Conservation (phyloP, 2,888 invertebrate genomes). For the Drosophila fulvimacula region DNA sequence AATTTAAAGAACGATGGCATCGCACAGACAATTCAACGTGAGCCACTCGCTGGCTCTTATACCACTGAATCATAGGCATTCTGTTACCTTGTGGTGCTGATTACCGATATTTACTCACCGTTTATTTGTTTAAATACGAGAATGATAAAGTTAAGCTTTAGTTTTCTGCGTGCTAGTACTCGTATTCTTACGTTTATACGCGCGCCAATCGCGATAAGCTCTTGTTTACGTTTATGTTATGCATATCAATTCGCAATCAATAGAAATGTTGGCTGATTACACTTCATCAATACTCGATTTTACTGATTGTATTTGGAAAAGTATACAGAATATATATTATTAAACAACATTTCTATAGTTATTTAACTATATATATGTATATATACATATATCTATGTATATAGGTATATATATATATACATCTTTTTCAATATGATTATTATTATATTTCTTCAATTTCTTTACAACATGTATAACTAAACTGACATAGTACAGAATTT, state of each 20-base stretch:
- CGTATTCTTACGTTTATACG: conserved; percentile 46
- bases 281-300: not conserved
- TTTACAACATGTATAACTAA: no score
- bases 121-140: conserved; percentile 79
- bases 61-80: conserved; percentile 61
- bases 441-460: no score
- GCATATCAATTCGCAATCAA: conserved; percentile 7
- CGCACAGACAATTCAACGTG: conserved; percentile 36
- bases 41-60: conserved; percentile 51
- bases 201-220: conserved; percentile 1
- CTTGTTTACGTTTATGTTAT: not conserved
- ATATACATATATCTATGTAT: not conserved
- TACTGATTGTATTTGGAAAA: not conserved
- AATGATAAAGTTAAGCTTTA: conserved; percentile 74
- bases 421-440: not conserved
- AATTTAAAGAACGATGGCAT: conserved; percentile 68
- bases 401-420: not conserved
- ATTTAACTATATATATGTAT: not conserved
- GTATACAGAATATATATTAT: not conserved
- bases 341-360: not conserved
- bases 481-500: no score
- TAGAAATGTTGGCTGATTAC: not conserved
- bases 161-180: conserved; percentile 55
- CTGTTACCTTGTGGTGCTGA: conserved; percentile 57
- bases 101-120: conserved; percentile 77